A percentile compares a stretch with the other conserved stretches of the same genome.
Evolutionary conservation across 2,888 invertebrate genomes (phyloP).

Genomic region (Ganaspis brasiliensis): DNA sequence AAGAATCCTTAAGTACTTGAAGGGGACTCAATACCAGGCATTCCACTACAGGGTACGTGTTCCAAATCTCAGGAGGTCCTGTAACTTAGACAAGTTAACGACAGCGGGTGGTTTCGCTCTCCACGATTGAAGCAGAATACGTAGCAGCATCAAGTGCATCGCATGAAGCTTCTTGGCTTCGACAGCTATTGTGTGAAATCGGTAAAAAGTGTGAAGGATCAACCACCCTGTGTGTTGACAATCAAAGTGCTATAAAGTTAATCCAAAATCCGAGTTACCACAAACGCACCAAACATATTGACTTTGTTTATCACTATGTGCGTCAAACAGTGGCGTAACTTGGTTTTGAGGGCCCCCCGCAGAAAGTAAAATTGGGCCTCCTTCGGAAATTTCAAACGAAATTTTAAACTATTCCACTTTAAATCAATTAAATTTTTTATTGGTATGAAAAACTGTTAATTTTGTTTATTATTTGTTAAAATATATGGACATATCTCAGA

Average conservation of each 20-base stretch:
- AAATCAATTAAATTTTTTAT: no score
- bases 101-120: constrained; percentile 47
- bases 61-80: constrained; percentile 47
- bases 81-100: constrained; percentile 54
- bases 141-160: constrained; percentile 45
- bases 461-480: no score
- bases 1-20: constrained; percentile 56
- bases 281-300: not conserved
- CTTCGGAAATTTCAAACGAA: no score
- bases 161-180: constrained; percentile 36
- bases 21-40: constrained; percentile 53
- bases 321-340: no score
- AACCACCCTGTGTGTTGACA: constrained; percentile 12
- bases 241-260: no score
- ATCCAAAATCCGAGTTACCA: not conserved
- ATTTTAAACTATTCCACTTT: no score
- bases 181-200: constrained; percentile 35
- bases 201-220: constrained; percentile 19
- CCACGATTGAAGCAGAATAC: constrained; percentile 47
- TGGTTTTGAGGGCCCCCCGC: no score
- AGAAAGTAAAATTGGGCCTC: no score
- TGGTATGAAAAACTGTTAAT: no score
- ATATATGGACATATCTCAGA: no score
- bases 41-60: constrained; percentile 55
- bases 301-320: constrained; percentile 24